These are phyloP conservation scores for Lasioglossum vierecki DNA, from an alignment of 2,888 invertebrate genomes.

Conservation along the genomic window DNA sequence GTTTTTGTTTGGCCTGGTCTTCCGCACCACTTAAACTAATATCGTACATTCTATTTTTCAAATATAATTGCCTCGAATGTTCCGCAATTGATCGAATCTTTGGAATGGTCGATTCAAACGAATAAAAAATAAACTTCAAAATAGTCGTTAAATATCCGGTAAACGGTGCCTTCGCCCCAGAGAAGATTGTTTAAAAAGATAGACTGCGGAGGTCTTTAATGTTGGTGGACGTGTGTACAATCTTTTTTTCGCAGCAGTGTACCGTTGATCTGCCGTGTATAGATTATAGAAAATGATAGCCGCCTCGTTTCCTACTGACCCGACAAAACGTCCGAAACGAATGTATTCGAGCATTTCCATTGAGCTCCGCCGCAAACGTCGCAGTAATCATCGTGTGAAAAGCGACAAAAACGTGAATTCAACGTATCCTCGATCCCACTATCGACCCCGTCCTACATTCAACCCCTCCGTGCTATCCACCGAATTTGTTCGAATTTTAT, in stretches of 20 bases:
- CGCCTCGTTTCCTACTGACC: background rate
- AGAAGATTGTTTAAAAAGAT: no score
- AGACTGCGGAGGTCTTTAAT: no score
- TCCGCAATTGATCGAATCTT: background rate
- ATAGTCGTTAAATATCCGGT: no score
- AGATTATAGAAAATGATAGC: background rate
- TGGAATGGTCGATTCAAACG: no score
- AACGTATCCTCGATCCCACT: background rate
- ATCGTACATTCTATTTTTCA: background rate
- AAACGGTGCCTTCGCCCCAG: no score
- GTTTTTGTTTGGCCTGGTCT: background rate
- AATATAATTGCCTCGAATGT: background rate
- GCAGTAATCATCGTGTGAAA: background rate
- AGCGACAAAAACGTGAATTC: background rate
- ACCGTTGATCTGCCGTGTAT: background rate
- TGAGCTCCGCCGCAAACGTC: background rate
- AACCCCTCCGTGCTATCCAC: background rate
- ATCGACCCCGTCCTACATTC: background rate
- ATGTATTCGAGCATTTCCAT: background rate
- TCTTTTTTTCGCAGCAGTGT: no score
- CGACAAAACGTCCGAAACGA: background rate
- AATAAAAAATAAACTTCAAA: no score
- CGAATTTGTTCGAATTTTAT: slow-evolving; percentile 17
- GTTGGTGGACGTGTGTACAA: no score
- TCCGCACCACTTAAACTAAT: background rate